phyloP scores from a whole-genome alignment of 2,888 invertebrate genomes.

The Galeruca laticollis region DNA sequence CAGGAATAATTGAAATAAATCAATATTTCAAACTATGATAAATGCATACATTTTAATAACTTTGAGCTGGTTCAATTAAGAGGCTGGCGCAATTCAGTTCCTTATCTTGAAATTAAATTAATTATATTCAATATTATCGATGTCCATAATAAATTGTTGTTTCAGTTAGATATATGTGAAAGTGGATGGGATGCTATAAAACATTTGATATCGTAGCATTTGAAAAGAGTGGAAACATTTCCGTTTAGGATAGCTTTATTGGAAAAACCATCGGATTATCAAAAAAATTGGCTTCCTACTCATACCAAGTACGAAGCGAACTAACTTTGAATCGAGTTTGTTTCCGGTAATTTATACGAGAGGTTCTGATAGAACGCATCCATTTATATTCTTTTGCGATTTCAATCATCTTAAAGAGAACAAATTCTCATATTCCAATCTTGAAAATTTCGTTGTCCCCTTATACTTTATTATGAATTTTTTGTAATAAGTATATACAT shows the following conservation, averaged over 20 bases:
- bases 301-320: neutral
- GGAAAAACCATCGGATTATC: neutral
- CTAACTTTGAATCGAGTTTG: neutral
- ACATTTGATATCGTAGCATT: neutral
- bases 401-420: no score
- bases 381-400: no score
- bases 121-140: slow-evolving; percentile 4
- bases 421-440: no score
- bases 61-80: slow-evolving; percentile 13
- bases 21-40: slow-evolving; percentile 40
- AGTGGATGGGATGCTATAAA: neutral
- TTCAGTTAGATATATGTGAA: slow-evolving; percentile 4
- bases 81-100: neutral
- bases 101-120: slow-evolving; percentile 15
- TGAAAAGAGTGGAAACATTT: neutral
- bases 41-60: slow-evolving; percentile 24
- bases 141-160: slow-evolving; percentile 7
- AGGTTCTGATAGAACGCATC: neutral
- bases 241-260: neutral
- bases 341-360: neutral
- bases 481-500: no score
- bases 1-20: slow-evolving; percentile 46
- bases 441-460: no score
- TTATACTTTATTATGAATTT: no score
- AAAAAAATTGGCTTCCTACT: neutral